Evolutionary conservation across 2,888 invertebrate species (phyloP).

Genomic region (Noctua janthe): DNA sequence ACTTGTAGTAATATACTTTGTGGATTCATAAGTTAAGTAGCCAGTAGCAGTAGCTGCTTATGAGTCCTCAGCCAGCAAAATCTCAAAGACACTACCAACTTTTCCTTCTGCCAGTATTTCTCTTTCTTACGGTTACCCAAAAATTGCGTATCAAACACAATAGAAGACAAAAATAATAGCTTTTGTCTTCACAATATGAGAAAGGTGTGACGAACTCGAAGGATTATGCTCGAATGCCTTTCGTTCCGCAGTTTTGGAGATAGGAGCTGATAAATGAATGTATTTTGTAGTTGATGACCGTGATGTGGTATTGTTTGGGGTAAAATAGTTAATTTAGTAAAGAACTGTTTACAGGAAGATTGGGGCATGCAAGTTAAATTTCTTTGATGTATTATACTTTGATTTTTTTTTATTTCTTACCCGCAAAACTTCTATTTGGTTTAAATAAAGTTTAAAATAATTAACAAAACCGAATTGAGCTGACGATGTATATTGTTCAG

Average conservation of each 20-base stretch:
- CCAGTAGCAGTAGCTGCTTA: too few relatives aligned
- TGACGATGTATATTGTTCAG: not conserved
- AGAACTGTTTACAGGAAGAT: slow-evolving; percentile 7
- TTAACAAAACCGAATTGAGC: not conserved
- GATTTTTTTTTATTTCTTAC: too few relatives aligned
- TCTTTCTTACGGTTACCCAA: slow-evolving; percentile 21
- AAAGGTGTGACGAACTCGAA: slow-evolving; percentile 52
- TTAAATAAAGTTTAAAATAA: not conserved
- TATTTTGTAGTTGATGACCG: slow-evolving; percentile 46
- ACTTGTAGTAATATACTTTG: not conserved
- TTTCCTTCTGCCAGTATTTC: slow-evolving; percentile 12
- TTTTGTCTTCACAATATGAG: slow-evolving; percentile 31
- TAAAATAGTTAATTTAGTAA: slow-evolving; percentile 22
- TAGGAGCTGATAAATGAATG: slow-evolving; percentile 46
- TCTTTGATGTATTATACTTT: not conserved
- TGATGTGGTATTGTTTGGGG: slow-evolving; percentile 50
- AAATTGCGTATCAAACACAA: slow-evolving; percentile 50
- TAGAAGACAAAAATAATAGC: slow-evolving; percentile 32
- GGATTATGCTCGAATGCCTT: slow-evolving; percentile 36
- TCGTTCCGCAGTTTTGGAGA: slow-evolving; percentile 52
- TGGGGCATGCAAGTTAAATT: not conserved
- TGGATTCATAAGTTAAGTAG: not conserved
- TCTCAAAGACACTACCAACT: slow-evolving; percentile 2
- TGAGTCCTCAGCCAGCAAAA: not conserved
- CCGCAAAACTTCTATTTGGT: not conserved